Conservation (phyloP, 2,888 invertebrate species). For the Petrolisthes cinctipes region DNA sequence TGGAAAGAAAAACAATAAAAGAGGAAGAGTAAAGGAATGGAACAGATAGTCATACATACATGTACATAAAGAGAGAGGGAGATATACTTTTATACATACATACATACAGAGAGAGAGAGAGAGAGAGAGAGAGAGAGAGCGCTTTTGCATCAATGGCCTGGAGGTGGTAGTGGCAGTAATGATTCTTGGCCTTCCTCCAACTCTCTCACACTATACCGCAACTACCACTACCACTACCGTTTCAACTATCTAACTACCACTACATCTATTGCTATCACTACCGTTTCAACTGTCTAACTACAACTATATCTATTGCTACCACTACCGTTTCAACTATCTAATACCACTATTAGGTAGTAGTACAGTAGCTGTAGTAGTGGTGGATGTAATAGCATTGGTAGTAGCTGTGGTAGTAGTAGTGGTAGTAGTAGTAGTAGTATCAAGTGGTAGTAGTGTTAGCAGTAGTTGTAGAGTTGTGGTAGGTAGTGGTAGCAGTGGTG, state of each 20-base stretch:
- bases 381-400: not conserved
- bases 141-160: not conserved
- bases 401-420: not conserved
- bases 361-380: not conserved
- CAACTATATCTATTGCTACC: not conserved
- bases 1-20: too few relatives aligned
- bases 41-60: too few relatives aligned
- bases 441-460: too few relatives aligned
- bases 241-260: not conserved
- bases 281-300: not conserved
- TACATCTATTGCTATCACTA: not conserved
- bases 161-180: not conserved
- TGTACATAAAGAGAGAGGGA: not conserved
- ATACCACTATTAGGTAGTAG: not conserved
- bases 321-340: not conserved
- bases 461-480: not conserved
- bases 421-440: not conserved
- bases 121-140: not conserved
- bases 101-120: not conserved
- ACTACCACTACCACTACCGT: slow-evolving; percentile 3
- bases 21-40: too few relatives aligned
- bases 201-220: not conserved
- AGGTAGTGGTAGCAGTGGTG: not conserved
- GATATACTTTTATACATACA: not conserved
- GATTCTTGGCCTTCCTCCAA: not conserved